phyloP scores from a whole-genome alignment of 2,113 vertebrate species.

The Xenopus laevis region DNA sequence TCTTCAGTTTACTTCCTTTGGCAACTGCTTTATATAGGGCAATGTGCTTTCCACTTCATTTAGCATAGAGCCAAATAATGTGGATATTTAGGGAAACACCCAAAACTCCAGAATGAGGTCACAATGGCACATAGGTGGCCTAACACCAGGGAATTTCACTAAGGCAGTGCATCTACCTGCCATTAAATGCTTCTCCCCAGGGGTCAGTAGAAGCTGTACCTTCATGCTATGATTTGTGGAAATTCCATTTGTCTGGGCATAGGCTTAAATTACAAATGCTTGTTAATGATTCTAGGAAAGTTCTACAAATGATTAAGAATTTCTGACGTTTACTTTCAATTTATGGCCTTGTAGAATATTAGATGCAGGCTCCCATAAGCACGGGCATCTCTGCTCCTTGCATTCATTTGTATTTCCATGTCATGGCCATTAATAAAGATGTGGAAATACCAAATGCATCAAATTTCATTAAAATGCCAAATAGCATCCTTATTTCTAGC shows the following conservation, averaged over 20 bases:
- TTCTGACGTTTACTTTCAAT: conserved; percentile 1
- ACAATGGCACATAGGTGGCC: neutral
- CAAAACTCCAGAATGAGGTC: neutral
- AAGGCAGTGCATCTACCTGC: neutral
- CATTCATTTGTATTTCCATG: no score
- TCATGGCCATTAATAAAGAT: no score
- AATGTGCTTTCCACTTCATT: neutral
- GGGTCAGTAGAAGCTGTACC: neutral
- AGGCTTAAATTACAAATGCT: conserved; percentile 65
- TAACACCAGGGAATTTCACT: conserved; percentile 14
- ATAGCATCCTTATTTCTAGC: no score
- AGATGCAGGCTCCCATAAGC: no score
- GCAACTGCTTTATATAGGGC: neutral
- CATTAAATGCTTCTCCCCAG: neutral
- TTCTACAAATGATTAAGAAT: conserved; percentile 36
- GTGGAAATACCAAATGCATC: no score
- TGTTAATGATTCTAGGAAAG: conserved; percentile 69
- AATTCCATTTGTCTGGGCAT: conserved; percentile 45
- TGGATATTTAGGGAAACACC: neutral
- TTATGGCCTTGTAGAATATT: neutral
- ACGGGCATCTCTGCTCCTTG: neutral
- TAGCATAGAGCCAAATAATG: neutral
- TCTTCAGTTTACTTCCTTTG: neutral
- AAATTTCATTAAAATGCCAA: no score
- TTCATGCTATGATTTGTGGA: conserved; percentile 22